Conservation (phyloP, 2,797 vertebrate genomes). For the Bufotes viridis region DNA sequence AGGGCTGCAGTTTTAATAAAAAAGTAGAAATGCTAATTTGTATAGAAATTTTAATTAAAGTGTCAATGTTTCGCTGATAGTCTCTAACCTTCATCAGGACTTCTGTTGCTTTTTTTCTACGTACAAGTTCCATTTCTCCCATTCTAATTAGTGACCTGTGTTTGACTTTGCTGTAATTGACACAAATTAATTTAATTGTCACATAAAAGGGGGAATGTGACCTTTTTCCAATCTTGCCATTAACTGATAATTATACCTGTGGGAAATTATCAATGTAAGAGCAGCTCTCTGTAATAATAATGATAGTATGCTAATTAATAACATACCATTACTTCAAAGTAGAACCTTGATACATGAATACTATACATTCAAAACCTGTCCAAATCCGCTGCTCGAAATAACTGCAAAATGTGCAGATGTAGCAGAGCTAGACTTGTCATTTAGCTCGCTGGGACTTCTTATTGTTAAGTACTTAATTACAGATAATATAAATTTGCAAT, state of each 20-base stretch:
- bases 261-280: slow-evolving; percentile 39
- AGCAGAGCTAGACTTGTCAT: background rate
- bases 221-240: slow-evolving; percentile 39
- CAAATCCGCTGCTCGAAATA: background rate
- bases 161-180: slow-evolving; percentile 51
- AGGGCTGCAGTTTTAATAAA: background rate
- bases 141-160: slow-evolving; percentile 39
- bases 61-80: slow-evolving; percentile 18
- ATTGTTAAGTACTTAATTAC: background rate
- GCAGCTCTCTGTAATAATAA: slow-evolving; percentile 41
- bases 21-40: slow-evolving; percentile 15
- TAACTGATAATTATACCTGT: slow-evolving; percentile 58
- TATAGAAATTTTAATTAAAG: slow-evolving; percentile 36
- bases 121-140: slow-evolving; percentile 37
- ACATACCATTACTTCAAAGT: slow-evolving; percentile 30
- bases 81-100: slow-evolving; percentile 61
- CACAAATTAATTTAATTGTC: slow-evolving; percentile 52
- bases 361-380: background rate
- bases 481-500: background rate
- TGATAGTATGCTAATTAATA: slow-evolving; percentile 58
- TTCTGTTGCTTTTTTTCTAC: slow-evolving; percentile 53
- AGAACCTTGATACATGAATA: background rate
- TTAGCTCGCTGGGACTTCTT: background rate
- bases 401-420: background rate
- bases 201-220: slow-evolving; percentile 50